Conservation (phyloP, 2,888 invertebrate genomes). For the Elegia similella region DNA sequence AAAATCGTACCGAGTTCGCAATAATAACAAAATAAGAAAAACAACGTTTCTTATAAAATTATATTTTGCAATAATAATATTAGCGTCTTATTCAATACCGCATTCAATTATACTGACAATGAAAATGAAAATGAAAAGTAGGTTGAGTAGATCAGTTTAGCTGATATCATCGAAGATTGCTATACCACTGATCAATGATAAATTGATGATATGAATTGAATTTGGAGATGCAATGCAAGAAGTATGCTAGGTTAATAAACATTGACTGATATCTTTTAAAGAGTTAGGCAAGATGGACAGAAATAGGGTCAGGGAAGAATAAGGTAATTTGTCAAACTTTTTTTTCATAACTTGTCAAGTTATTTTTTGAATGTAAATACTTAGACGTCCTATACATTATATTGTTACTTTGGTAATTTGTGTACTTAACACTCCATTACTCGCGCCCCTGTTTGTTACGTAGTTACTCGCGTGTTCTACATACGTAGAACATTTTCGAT, state of each 20-base stretch:
- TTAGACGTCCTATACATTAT: too few relatives aligned
- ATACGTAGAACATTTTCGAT: too few relatives aligned
- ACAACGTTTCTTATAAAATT: neutral
- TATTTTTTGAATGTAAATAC: too few relatives aligned
- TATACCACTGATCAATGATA: neutral
- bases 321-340: too few relatives aligned
- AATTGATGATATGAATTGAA: neutral
- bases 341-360: too few relatives aligned
- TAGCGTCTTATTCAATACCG: conserved; percentile 20
- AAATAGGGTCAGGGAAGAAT: neutral
- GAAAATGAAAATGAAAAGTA: conserved; percentile 7
- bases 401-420: too few relatives aligned
- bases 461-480: too few relatives aligned
- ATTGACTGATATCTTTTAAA: neutral
- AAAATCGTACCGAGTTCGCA: neutral
- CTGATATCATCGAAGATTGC: neutral
- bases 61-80: neutral
- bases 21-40: neutral
- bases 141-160: neutral
- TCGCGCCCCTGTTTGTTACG: too few relatives aligned
- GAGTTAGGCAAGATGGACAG: neutral
- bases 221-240: neutral
- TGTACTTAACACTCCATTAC: too few relatives aligned
- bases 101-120: conserved; percentile 14
- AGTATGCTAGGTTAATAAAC: neutral